These are phyloP conservation scores for Molossus alvarezi DNA, from an alignment of 2,797 vertebrate species.

Conservation along the genomic window DNA sequence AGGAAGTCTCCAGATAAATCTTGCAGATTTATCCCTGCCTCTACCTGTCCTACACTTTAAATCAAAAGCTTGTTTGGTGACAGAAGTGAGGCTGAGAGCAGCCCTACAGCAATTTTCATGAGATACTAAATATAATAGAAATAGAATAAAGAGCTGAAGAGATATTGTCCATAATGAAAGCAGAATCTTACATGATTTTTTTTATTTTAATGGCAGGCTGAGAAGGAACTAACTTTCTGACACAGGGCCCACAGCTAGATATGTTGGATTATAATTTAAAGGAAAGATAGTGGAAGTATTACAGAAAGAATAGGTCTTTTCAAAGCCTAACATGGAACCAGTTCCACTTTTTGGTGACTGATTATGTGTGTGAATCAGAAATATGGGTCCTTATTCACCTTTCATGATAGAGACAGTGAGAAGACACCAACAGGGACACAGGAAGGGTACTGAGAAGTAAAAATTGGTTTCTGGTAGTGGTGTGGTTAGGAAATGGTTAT, in stretches of 20 bases:
- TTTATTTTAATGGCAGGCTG: not conserved
- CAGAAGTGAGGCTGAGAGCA: not conserved
- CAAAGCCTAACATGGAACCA: not conserved
- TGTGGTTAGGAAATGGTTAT: not conserved
- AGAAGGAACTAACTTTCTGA: not conserved
- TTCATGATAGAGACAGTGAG: not conserved
- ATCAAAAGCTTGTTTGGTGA: not conserved
- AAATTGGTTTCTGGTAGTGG: not conserved
- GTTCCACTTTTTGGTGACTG: fast-evolving
- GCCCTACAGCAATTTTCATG: not conserved
- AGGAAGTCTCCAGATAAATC: not conserved
- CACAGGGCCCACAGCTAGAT: not conserved
- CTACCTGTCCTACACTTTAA: not conserved
- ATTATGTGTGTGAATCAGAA: not conserved
- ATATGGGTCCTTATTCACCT: not conserved
- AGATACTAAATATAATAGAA: not conserved
- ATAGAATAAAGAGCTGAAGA: not conserved
- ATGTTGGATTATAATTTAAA: not conserved
- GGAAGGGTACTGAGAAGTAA: fast-evolving
- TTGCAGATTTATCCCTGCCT: not conserved
- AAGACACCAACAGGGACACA: not conserved
- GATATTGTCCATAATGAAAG: not conserved
- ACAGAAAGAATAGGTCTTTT: not conserved
- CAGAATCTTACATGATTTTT: not conserved
- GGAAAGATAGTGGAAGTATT: not conserved